Evolutionary conservation across 2,113 vertebrate species (phyloP), one percentile per base, ranked within the genome.

Genomic region (Neogale vison): DNA sequence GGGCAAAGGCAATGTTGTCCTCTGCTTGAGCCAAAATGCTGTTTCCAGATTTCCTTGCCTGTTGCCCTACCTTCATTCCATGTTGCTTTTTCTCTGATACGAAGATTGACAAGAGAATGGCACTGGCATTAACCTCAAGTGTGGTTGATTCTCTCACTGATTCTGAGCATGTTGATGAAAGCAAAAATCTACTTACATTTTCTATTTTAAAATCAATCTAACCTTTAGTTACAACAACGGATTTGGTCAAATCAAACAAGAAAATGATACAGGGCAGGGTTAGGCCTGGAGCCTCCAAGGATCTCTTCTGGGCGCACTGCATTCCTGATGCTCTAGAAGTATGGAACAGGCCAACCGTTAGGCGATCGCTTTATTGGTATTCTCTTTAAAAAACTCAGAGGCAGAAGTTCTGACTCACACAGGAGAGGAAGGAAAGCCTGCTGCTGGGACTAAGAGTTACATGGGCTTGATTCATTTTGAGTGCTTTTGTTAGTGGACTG

Each of bases 171-270:
- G 42, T 26, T 76, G 72, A 79, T 90, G 84, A 94, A 90, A 93
- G 88, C 88, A 65, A 83, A 96, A 36, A 15, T 69, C 91, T 88
- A 55, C 67, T 92, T 52, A 42, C 20, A 61, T 90, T 74, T 45
- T 61, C 57, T 87, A 24, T 72, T 96, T 93, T 69, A 29, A 93
- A 94, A 83, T 79, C 50, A 80, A 74, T 84, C 42, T 72, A 83
- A 85, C 72, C 14, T 47, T 96, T 80, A 96, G 67, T 29, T 61
- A 67, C 42, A 72, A 90, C 29, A 87, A 24, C 47, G 34, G 79
- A 63, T 79, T 80, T 96, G 61, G 34, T 96, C 36, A 89, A 87
- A 93, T 94, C 88, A 82, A 93, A 71, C 91, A 74, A 65, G 50
- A 74, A 76, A 20, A 20, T 26, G 42, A 90, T 47, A 45, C 31